Evolutionary conservation across 1,140 invertebrate species (phyloP), one percentile per base, ranked within the genome.

Genomic region (Hyposmocoma kahamanoa): DNA sequence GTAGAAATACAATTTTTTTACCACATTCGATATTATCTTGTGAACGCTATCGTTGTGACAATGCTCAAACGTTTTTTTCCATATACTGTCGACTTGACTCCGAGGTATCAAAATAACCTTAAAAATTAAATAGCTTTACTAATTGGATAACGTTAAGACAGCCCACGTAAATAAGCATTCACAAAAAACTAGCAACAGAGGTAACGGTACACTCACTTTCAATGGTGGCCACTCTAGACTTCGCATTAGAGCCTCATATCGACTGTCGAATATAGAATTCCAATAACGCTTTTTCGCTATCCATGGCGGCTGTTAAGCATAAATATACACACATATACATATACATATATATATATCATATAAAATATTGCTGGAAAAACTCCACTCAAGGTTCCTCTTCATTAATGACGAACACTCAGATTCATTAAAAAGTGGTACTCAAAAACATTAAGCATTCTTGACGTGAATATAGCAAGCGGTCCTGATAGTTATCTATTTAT

Each of bases 1-100:
- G 76, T 93, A 91, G 51, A 92, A 89, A 22, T 91, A 90, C 32
- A 98, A 80, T 62, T 96, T 95, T 22, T 92, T 90, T 1, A 96
- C 91, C 87, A 96, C 92, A 73, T 95, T 94, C 24, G 66, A 68
- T 46, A 83, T 28, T 32, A 83, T 83, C 38, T 59, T 68, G 13
- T 38, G 56, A 1, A 74, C 76, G 0, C 54, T 62, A 5, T 73
- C 60, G 24, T 72, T 75, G 24, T 75, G 69, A 30, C 71, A 63
- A 22, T 54, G 51, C 42, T 75, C 67, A 55, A 78, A 83, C 8
- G 69, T 50, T 36, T 54, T 56, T 47, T 67, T 77, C 79, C 76
- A 83, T 49, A 77, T 72, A 4, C 65, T 56, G 39, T 79, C 62
- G 1, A 81, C 70, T 15, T 71, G 61, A 1, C 65, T 61, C 4